Conservation (phyloP, 2,113 vertebrate species). For the Accipiter cooperii region DNA sequence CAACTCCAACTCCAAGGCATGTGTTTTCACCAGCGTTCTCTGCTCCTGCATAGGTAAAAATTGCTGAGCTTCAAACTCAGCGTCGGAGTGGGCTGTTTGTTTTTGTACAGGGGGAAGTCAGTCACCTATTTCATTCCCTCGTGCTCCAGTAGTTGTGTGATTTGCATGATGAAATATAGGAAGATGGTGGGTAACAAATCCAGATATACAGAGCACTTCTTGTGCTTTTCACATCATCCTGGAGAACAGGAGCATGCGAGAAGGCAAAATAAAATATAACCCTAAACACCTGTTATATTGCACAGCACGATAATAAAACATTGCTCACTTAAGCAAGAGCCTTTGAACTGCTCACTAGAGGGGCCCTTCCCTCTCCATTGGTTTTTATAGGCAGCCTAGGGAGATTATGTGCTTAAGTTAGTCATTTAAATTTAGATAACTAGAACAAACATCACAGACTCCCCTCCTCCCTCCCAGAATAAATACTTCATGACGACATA, state of each 20-base stretch:
- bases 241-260: not conserved
- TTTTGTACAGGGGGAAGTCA: not conserved
- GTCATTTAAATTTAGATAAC: conserved; percentile 40
- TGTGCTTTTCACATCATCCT: not conserved
- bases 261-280: not conserved
- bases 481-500: not conserved
- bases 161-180: not conserved
- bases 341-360: conserved; percentile 25
- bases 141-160: not conserved
- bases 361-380: not conserved
- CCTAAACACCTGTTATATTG: not conserved
- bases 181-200: not conserved
- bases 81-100: not conserved
- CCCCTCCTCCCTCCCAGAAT: not conserved
- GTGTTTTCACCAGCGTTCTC: not conserved
- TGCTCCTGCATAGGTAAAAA: not conserved
- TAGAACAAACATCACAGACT: conserved; percentile 19
- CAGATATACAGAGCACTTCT: not conserved
- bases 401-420: conserved; percentile 37
- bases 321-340: not conserved
- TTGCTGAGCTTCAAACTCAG: not conserved
- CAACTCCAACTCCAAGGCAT: not conserved
- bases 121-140: not conserved
- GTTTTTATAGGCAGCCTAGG: conserved; percentile 24
- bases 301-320: not conserved